Base-by-base conservation (phyloP, 1,140 invertebrate species). In the Heliconius congener region DNA sequence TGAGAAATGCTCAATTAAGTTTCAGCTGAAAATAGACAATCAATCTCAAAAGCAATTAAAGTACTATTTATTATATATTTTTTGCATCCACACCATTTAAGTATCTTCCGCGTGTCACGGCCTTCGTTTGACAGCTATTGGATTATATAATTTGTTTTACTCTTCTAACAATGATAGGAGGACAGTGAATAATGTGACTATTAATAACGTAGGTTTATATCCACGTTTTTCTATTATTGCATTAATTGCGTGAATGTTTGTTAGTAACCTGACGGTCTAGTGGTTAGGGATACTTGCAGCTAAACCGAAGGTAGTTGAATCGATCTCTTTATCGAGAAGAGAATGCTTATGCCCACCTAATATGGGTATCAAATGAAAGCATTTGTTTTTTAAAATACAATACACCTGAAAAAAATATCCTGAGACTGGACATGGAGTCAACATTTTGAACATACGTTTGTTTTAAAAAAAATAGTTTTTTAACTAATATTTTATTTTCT, bases 161-260 rank as follows among this genome's bases (percentile, higher is more conserved):
- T 18, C 71, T n/a, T 66, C 55, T 60, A 18, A 75, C 74, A 75
- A 57, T n/a, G 30, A 8, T 50, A 37, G 74, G 50, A 75, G 27
- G 74, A 75, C 74, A 75, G 52, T 57, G 74, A 75, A 34, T 75
- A 75, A 75, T 75, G 30, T 39, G 8, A 6, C 74, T 60, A 46
- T 76, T 23, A 42, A 70, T 76, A 42, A 70, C 5, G 18, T 55
- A 75, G 74, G 50, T 42, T 55, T 52, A 19, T 19, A 60, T 71
- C 16, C 39, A 50, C 27, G 37, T 16, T 71, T 76, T 74, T 37
- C 27, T 74, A 74, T 57, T 66, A 9, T 60, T 60, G 23, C 16
- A 30, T 66, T 3, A 30, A 66, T 27, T 2, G 8, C 9, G 3
- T 1, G 19, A 23, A 27, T 71, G 34, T 0, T 71, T 71, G 2